Evolutionary conservation across 23 tunicate genomes (phyloP).

Genomic region (Botrylloides violaceus): DNA sequence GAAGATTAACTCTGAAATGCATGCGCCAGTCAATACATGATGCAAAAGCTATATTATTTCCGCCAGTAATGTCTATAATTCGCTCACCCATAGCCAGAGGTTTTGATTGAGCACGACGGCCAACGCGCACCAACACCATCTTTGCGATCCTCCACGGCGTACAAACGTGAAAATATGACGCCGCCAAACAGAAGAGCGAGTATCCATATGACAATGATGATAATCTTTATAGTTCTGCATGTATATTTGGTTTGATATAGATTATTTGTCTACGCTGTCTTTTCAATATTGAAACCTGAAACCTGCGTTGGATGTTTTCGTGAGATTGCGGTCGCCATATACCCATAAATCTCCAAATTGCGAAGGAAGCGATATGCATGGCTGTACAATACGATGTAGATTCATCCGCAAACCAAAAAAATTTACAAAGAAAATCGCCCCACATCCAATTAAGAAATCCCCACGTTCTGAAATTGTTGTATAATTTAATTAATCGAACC

Average conservation of each 20-base stretch:
- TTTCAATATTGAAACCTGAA: not conserved
- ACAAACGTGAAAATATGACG: slow-evolving; percentile 27
- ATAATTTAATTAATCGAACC: too few species aligned
- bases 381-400: slow-evolving; percentile 55
- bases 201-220: slow-evolving; percentile 11
- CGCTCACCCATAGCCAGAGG: slow-evolving; percentile 31
- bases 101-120: slow-evolving; percentile 45
- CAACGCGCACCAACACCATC: slow-evolving; percentile 4
- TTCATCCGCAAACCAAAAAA: slow-evolving; percentile 50
- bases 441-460: slow-evolving; percentile 44
- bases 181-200: slow-evolving; percentile 34
- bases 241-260: not conserved
- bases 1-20: slow-evolving; percentile 20
- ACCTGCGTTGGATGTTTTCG: slow-evolving; percentile 29
- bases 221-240: not conserved
- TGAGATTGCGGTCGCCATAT: slow-evolving; percentile 27
- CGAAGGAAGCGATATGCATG: slow-evolving; percentile 43
- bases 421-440: slow-evolving; percentile 49
- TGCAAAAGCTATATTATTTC: too few species aligned
- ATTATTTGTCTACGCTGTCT: not conserved
- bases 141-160: slow-evolving; percentile 19
- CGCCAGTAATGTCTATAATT: too few species aligned
- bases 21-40: not conserved
- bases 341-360: slow-evolving; percentile 44
- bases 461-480: slow-evolving; percentile 44